Percentiles rank a stretch among this genome's conserved stretches.
Conservation (phyloP, 2,888 invertebrate species). For the Lithosia quadra region DNA sequence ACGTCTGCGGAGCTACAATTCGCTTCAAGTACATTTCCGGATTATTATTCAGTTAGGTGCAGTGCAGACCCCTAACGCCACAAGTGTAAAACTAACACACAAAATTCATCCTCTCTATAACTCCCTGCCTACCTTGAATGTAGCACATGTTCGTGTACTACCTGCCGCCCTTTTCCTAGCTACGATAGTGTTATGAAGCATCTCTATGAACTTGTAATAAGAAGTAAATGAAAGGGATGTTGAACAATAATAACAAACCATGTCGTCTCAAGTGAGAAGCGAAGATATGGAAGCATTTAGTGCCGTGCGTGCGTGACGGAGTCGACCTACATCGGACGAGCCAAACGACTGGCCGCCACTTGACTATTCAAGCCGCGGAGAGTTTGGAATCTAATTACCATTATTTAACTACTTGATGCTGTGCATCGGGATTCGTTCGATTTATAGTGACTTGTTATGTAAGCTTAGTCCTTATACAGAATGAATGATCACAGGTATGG, state of each 20-base stretch:
- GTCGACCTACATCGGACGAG: conserved; percentile 66
- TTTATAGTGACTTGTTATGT: conserved; percentile 18
- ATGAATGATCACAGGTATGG: neutral
- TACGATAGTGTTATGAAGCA: neutral
- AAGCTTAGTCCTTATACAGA: neutral
- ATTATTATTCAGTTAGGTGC: neutral
- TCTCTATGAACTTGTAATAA: conserved; percentile 16
- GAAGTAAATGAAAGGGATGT: conserved; percentile 50
- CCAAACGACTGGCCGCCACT: conserved; percentile 56
- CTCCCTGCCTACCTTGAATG: neutral
- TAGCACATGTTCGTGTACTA: neutral
- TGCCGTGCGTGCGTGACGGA: conserved; percentile 68
- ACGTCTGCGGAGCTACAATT: neutral
- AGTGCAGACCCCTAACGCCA: too few species aligned
- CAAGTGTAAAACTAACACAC: too few species aligned
- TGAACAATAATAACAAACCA: conserved; percentile 64
- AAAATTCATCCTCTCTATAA: too few species aligned
- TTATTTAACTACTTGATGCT: conserved; percentile 71
- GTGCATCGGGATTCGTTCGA: conserved; percentile 36
- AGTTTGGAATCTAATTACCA: conserved; percentile 75
- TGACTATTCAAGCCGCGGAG: conserved; percentile 70
- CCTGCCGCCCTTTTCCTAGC: neutral
- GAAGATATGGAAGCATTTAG: conserved; percentile 54
- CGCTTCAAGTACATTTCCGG: neutral
- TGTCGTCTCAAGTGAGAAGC: conserved; percentile 51